A percentile compares a stretch with the other conserved stretches of the same genome.
phyloP scores from a whole-genome alignment of 2,888 invertebrate genomes.

The Bruchidius siliquastri region DNA sequence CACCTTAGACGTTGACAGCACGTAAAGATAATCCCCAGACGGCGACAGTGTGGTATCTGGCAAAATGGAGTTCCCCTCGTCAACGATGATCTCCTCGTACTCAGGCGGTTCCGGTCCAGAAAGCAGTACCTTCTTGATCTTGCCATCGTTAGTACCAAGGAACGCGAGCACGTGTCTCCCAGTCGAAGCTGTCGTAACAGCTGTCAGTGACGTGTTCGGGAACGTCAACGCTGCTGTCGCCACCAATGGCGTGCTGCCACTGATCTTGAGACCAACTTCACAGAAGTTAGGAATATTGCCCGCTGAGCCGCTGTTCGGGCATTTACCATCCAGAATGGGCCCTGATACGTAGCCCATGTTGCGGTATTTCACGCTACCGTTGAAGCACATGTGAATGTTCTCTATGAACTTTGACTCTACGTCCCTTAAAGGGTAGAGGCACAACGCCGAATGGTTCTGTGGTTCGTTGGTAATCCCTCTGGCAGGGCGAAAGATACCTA shows the following conservation, averaged over 20 bases:
- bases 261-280: constrained; percentile 87
- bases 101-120: constrained; percentile 70
- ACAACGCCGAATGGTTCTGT: constrained; percentile 79
- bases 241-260: constrained; percentile 79
- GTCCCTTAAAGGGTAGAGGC: constrained; percentile 85
- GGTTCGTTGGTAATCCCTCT: constrained; percentile 83
- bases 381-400: constrained; percentile 96
- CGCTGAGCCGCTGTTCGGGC: constrained; percentile 80
- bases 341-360: constrained; percentile 90
- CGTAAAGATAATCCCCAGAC: constrained; percentile 78
- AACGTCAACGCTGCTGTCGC: constrained; percentile 72
- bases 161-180: constrained; percentile 92
- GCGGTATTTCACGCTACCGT: constrained; percentile 87
- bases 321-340: constrained; percentile 85
- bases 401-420: constrained; percentile 92
- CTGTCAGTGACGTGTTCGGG: constrained; percentile 75
- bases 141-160: constrained; percentile 82
- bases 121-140: constrained; percentile 78
- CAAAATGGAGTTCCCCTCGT: constrained; percentile 72
- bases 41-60: constrained; percentile 85
- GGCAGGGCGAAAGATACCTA: constrained; percentile 82
- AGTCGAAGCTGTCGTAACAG: constrained; percentile 81
- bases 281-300: constrained; percentile 91
- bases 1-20: constrained; percentile 73
- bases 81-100: constrained; percentile 82